These are phyloP conservation scores for Spilosoma lubricipeda DNA, from an alignment of 2,888 invertebrate species.

Conservation along the genomic window DNA sequence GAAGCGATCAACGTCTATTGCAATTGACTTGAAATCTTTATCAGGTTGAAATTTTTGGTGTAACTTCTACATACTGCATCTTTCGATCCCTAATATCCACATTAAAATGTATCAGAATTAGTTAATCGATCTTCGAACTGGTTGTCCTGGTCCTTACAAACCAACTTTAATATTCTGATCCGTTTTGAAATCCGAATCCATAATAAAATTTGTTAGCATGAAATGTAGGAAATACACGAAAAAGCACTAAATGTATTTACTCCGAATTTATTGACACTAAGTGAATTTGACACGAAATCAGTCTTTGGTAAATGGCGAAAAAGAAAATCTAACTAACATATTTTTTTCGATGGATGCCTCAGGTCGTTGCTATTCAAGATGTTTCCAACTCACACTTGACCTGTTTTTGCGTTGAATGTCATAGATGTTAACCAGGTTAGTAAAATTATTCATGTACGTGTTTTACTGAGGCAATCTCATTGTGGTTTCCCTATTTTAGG, in stretches of 20 bases:
- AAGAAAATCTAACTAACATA: background rate
- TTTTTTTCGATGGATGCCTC: background rate
- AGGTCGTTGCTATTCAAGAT: background rate
- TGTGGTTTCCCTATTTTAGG: background rate
- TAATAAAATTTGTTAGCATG: too few species aligned
- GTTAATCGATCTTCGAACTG: background rate
- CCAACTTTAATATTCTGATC: too few species aligned
- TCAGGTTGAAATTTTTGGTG: too few species aligned
- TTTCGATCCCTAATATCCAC: too few species aligned
- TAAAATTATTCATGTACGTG: slow-evolving; percentile 1
- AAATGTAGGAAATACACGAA: background rate
- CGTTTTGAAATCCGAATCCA: too few species aligned
- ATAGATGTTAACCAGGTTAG: background rate
- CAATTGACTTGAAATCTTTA: too few species aligned
- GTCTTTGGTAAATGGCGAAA: background rate
- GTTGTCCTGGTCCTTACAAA: too few species aligned
- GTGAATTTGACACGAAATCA: background rate
- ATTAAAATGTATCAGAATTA: too few species aligned
- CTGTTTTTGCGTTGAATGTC: background rate
- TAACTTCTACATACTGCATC: too few species aligned
- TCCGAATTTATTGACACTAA: background rate
- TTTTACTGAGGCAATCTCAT: background rate
- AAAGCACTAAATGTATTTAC: background rate
- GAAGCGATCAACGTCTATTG: too few species aligned
- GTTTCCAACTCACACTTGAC: background rate